These are phyloP conservation scores for Quadroppia sp. DNA, from an alignment of 2,888 invertebrate species.

Conservation along the genomic window DNA sequence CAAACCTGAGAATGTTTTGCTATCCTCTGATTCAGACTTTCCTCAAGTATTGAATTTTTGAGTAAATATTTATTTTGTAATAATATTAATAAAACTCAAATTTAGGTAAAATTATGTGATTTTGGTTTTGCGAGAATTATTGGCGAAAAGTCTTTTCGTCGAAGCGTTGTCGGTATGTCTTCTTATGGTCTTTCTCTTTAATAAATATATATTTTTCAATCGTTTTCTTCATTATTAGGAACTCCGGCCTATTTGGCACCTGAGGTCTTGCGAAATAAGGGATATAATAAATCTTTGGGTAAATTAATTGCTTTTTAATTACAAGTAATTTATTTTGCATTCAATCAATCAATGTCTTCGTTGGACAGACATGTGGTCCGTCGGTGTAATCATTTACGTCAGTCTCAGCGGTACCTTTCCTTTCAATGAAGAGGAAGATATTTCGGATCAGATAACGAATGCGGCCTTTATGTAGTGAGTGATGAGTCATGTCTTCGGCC, in stretches of 20 bases:
- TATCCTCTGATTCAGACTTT: slow-evolving; percentile 89
- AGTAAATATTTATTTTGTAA: not conserved
- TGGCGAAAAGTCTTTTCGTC: slow-evolving; percentile 93
- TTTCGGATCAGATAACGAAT: slow-evolving; percentile 98
- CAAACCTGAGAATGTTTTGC: slow-evolving; percentile 95
- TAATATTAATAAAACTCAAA: not conserved
- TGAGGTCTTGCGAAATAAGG: slow-evolving; percentile 95
- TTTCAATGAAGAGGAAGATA: slow-evolving; percentile 99
- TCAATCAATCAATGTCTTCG: not conserved
- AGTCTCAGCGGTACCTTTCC: slow-evolving; percentile 96
- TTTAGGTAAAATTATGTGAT: slow-evolving; percentile 81
- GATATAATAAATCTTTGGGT: slow-evolving; percentile 91
- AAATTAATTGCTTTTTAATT: not conserved
- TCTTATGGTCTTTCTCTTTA: not conserved
- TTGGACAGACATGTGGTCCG: slow-evolving; percentile 89
- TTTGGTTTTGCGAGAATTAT: slow-evolving; percentile 99
- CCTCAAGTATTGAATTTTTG: slow-evolving; percentile 70
- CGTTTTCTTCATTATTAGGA: slow-evolving; percentile 22
- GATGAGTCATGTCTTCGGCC: not conserved
- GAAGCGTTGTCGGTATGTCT: slow-evolving; percentile 81
- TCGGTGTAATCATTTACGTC: slow-evolving; percentile 97
- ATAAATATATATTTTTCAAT: not conserved
- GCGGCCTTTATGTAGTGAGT: slow-evolving; percentile 91
- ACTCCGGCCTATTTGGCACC: slow-evolving; percentile 99
- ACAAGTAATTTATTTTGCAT: not conserved